Evolutionary conservation across 2,797 vertebrate species (phyloP), one percentile per base, ranked within the genome.

Genomic region (Sphaeramia orbicularis): DNA sequence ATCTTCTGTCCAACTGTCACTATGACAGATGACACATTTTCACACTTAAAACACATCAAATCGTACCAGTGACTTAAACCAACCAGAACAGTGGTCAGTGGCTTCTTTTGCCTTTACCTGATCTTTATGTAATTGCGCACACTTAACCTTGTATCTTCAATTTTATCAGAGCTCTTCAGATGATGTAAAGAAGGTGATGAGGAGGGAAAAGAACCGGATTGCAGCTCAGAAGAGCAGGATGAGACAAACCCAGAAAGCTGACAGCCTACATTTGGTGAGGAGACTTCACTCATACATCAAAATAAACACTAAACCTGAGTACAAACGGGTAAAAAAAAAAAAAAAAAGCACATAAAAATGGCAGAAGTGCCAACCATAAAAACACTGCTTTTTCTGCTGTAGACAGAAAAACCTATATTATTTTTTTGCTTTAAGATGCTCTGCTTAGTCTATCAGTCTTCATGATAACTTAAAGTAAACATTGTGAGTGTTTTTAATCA

Each of bases 141-240:
- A 32, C 65, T 5, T 37, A 53, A 67, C 74, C 65, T 18, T 43
- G 47, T 30, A 1, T 1, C 48, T 4, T 81, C 50, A 58, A 0
- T 83, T 21, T 57, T 55, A 30, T 44, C 60, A 98, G 98, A 96
- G 97, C 68, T 97, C 96, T 52, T 95, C 96, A 12, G 97, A 99
- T 41, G 96, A 98, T 38, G 86, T 93, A 58, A 97, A 96, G 83
- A 99, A 97, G 81, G 96, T 97, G 74, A 96, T 99, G 87, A 93
- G 98, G 86, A 90, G 98, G 51, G 97, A 99, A 86, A 99, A 99
- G 91, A 99, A 99, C 75, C 95, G 98, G 1, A 96, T 99, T 0
- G 98, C 98, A 14, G 98, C 98, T 30, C 98, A 99, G 93, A 99
- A 98, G 87, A 99, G 98, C 92, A 94, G 98, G 54, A 94, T 97